These are phyloP conservation scores for Scomber japonicus DNA, from an alignment of 2,113 vertebrate species.

Conservation along the genomic window DNA sequence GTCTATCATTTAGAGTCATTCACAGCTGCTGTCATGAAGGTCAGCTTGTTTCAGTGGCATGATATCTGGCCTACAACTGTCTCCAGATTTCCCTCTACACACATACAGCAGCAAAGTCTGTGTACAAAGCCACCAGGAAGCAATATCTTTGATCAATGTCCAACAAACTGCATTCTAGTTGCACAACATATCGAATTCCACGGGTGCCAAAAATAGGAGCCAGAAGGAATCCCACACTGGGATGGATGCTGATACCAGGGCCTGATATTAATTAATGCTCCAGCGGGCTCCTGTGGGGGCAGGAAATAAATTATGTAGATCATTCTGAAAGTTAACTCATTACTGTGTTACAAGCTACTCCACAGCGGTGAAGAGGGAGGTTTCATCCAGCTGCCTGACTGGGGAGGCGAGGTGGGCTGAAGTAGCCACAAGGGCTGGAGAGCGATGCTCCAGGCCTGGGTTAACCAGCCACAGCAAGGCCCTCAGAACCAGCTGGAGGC, in stretches of 20 bases:
- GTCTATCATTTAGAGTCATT: constrained; percentile 41
- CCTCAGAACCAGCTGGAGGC: constrained; percentile 71
- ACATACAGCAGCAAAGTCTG: constrained; percentile 32
- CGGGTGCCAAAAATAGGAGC: constrained; percentile 77
- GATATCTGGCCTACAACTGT: constrained; percentile 31
- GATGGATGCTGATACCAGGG: constrained; percentile 72
- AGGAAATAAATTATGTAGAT: constrained; percentile 83
- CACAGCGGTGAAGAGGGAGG: constrained; percentile 65
- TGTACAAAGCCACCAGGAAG: constrained; percentile 50
- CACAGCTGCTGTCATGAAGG: constrained; percentile 25
- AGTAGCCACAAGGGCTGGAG: constrained; percentile 68
- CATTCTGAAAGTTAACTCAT: constrained; percentile 83
- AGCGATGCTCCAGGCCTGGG: constrained; percentile 62
- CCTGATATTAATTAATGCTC: constrained; percentile 84
- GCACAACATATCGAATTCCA: constrained; percentile 76
- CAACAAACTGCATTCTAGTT: constrained; percentile 63
- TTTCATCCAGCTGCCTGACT: constrained; percentile 70
- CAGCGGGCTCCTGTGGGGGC: constrained; percentile 72
- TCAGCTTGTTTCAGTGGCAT: constrained; percentile 27
- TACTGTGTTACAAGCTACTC: constrained; percentile 78
- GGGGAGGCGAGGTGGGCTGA: constrained; percentile 55
- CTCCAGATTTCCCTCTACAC: constrained; percentile 41
- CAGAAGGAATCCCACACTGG: constrained; percentile 81
- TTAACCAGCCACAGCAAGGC: constrained; percentile 68
- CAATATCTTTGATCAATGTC: constrained; percentile 63